phyloP scores from a whole-genome alignment of 2,113 vertebrate genomes.

The Phycodurus eques region DNA sequence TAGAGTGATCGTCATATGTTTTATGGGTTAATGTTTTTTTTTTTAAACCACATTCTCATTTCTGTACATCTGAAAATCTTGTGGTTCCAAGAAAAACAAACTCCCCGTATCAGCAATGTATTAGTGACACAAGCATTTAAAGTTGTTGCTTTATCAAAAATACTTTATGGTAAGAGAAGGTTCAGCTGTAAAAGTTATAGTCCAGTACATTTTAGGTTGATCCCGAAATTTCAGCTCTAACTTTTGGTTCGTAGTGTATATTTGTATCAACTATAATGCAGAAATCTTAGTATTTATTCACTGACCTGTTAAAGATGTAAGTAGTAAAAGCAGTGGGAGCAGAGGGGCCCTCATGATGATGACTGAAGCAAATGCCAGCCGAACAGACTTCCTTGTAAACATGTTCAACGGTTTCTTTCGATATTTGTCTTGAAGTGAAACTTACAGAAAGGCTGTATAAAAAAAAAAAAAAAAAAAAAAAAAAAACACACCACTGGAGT shows the following conservation, averaged over 20 bases:
- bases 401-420: not conserved
- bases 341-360: too few species aligned
- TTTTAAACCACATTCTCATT: not conserved
- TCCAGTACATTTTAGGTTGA: not conserved
- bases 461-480: not conserved
- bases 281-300: not conserved
- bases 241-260: not conserved
- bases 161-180: not conserved
- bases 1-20: not conserved
- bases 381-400: not conserved
- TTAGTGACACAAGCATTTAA: not conserved
- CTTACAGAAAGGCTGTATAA: not conserved
- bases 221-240: not conserved
- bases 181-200: not conserved
- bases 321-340: not conserved
- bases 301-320: constrained; percentile 1
- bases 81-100: not conserved
- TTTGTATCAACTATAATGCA: too few species aligned
- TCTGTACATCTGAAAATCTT: not conserved
- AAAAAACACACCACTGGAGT: not conserved
- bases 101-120: not conserved
- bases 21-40: too few species aligned
- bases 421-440: not conserved
- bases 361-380: not conserved
- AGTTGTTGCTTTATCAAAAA: not conserved